Conservation (phyloP, 1,140 invertebrate genomes). For the Copidosoma floridanum region DNA sequence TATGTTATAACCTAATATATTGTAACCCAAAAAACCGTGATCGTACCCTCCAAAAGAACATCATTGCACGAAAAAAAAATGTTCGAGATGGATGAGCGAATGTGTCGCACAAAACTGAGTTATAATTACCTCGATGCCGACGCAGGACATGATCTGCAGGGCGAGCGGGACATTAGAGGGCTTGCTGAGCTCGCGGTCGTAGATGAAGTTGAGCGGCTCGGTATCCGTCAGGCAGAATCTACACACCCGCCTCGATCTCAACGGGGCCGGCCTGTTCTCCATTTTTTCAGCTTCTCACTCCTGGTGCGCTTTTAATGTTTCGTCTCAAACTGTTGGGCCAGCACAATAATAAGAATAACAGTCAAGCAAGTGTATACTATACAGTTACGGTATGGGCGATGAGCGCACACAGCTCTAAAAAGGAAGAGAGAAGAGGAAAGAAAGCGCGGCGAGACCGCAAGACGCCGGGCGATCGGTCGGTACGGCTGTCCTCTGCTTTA, state of each 20-base stretch:
- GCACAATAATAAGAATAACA: no score
- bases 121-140: slow-evolving; percentile 70
- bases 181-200: slow-evolving; percentile 59
- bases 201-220: slow-evolving; percentile 64
- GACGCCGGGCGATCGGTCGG: no score
- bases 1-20: not conserved
- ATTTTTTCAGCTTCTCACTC: no score
- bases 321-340: no score
- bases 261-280: slow-evolving; percentile 61
- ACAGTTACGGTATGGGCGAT: no score
- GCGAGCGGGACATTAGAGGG: slow-evolving; percentile 62
- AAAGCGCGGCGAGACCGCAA: no score
- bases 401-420: no score
- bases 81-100: not conserved
- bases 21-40: no score
- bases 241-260: slow-evolving; percentile 65
- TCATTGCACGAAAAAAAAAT: not conserved
- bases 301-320: no score
- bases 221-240: slow-evolving; percentile 68
- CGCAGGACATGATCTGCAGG: slow-evolving; percentile 73
- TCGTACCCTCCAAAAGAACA: not conserved
- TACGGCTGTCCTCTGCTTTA: no score
- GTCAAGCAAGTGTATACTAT: no score
- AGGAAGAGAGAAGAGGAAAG: no score
- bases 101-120: slow-evolving; percentile 8